These are phyloP conservation scores for Baryphthengus martii DNA, from an alignment of 2,113 vertebrate genomes.

Conservation along the genomic window DNA sequence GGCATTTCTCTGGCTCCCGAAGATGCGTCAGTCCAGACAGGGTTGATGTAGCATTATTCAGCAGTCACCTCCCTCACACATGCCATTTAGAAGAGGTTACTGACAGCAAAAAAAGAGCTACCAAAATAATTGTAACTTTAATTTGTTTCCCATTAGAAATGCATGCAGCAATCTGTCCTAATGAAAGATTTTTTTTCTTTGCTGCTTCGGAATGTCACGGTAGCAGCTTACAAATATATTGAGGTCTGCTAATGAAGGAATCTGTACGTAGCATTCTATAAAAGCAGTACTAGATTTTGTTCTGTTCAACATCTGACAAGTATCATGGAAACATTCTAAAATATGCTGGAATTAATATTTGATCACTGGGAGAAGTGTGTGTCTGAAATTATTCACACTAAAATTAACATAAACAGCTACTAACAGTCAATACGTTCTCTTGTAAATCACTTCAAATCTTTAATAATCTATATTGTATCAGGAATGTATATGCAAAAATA, in stretches of 20 bases:
- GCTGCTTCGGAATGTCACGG: not conserved
- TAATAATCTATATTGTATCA: not conserved
- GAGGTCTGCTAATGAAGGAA: not conserved
- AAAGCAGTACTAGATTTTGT: not conserved
- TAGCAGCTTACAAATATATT: not conserved
- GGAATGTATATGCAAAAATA: not conserved
- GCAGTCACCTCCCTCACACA: not conserved
- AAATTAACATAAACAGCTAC: not conserved
- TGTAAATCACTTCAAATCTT: not conserved
- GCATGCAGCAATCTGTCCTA: not conserved
- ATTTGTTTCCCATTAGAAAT: slow-evolving; percentile 23
- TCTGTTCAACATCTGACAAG: not conserved
- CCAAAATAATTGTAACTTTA: not conserved
- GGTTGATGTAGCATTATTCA: not conserved
- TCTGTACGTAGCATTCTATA: not conserved
- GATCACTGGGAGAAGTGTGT: not conserved
- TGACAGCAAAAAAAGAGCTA: not conserved
- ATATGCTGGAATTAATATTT: not conserved
- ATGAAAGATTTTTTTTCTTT: not conserved
- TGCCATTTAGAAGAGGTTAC: not conserved
- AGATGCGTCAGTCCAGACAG: not conserved
- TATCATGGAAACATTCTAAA: not conserved
- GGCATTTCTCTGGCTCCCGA: not conserved
- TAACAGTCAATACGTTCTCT: not conserved
- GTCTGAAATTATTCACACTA: not conserved